Conservation (phyloP, 2,113 vertebrate species). For the Macaca nemestrina region DNA sequence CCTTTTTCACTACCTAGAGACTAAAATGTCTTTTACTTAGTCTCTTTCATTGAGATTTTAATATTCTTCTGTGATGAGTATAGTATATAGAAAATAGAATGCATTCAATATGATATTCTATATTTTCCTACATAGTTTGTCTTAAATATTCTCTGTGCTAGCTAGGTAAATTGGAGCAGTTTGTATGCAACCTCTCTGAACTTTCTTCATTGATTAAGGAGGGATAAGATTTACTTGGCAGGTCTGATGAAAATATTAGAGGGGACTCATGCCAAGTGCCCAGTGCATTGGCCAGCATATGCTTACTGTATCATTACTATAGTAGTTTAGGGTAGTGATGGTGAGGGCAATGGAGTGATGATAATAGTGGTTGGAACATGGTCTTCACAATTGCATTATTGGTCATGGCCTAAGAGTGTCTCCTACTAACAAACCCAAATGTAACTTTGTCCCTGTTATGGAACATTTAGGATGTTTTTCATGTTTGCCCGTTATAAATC, state of each 20-base stretch:
- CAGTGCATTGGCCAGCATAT: rapidly evolving
- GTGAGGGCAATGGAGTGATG: too few relatives aligned
- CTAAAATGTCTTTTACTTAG: neutral
- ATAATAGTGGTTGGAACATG: rapidly evolving
- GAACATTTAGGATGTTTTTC: neutral
- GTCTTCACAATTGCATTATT: neutral
- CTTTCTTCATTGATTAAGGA: neutral
- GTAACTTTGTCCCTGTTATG: neutral
- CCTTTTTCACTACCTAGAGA: neutral
- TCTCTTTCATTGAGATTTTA: neutral
- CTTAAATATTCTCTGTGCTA: neutral
- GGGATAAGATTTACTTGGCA: neutral
- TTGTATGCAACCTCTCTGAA: neutral
- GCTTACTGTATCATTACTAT: too few relatives aligned
- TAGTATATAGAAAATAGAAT: neutral
- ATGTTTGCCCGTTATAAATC: neutral
- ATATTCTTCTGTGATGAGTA: neutral
- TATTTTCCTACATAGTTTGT: neutral
- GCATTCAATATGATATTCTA: neutral
- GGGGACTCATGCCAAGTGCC: neutral
- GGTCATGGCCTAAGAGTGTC: neutral
- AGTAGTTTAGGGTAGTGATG: neutral
- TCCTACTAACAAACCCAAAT: neutral
- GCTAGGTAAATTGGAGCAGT: neutral
- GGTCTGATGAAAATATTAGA: neutral